Evolutionary conservation across 53 echinoderm and acorn worm genomes (phyloP).

Genomic region (Stichopus horrens): DNA sequence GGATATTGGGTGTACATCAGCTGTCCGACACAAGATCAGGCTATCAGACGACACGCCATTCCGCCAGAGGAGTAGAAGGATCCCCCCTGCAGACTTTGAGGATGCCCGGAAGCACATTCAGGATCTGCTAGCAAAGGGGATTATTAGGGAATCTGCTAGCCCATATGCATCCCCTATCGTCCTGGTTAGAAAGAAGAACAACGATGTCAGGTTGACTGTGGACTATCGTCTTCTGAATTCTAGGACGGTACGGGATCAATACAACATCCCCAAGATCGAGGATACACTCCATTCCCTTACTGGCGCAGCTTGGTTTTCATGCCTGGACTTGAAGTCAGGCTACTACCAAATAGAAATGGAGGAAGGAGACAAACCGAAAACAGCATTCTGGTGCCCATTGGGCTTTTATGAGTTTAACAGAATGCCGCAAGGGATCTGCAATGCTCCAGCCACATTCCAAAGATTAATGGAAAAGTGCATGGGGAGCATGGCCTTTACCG

Average conservation of each 20-base stretch:
- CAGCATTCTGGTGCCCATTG: constrained; percentile 40
- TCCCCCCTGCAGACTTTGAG: constrained; percentile 46
- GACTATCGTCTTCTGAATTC: constrained; percentile 47
- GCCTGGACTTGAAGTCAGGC: constrained; percentile 41
- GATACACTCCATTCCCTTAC: constrained; percentile 40
- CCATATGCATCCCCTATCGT: constrained; percentile 50
- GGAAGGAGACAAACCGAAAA: constrained; percentile 38
- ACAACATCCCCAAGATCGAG: constrained; percentile 50
- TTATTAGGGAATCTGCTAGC: constrained; percentile 48
- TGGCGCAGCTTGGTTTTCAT: constrained; percentile 50
- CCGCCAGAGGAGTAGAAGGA: constrained; percentile 39
- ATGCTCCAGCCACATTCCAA: constrained; percentile 60
- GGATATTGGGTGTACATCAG: constrained; percentile 42
- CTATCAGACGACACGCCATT: constrained; percentile 39
- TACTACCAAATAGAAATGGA: constrained; percentile 55
- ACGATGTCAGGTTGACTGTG: constrained; percentile 28
- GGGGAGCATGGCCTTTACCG: constrained; percentile 46
- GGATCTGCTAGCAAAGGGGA: constrained; percentile 31
- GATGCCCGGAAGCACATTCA: constrained; percentile 48
- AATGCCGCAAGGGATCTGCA: constrained; percentile 72
- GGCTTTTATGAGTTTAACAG: constrained; percentile 65
- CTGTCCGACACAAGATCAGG: constrained; percentile 36
- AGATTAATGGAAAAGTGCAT: constrained; percentile 55
- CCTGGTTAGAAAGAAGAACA: constrained; percentile 47
- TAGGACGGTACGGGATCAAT: constrained; percentile 40